These are phyloP conservation scores for Stomatorhinus ivindoensis DNA, from an alignment of 2,113 vertebrate genomes.

Conservation along the genomic window DNA sequence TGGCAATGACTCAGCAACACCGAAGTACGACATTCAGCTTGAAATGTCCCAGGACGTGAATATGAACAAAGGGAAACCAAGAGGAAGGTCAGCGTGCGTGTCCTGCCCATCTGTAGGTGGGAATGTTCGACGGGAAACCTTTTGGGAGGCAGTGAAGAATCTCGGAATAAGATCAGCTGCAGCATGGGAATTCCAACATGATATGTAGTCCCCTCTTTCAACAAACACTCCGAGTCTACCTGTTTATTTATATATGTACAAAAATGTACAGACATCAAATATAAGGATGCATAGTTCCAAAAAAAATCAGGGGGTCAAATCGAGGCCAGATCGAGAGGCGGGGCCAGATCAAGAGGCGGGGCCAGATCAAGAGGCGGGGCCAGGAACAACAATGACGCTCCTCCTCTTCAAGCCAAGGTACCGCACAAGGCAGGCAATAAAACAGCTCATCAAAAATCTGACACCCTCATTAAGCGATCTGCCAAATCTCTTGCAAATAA, in stretches of 20 bases:
- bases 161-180: not conserved
- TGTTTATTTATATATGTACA: conserved; percentile 35
- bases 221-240: conserved; percentile 9
- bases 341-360: conserved; percentile 27
- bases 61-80: not conserved
- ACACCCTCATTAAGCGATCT: not conserved
- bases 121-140: not conserved
- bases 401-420: not conserved
- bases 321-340: conserved; percentile 50
- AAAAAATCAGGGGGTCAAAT: conserved; percentile 40
- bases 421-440: not conserved
- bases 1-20: not conserved
- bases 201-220: not conserved
- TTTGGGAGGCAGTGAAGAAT: not conserved
- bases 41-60: not conserved
- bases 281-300: conserved; percentile 62
- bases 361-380: conserved; percentile 22
- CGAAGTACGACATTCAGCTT: not conserved
- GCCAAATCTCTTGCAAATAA: not conserved
- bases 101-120: not conserved
- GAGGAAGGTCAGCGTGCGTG: not conserved
- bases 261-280: conserved; percentile 48
- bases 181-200: not conserved
- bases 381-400: not conserved
- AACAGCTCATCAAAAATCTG: not conserved